These are phyloP conservation scores for Drosophila limbata DNA, from an alignment of 2,888 invertebrate genomes.

Conservation along the genomic window DNA sequence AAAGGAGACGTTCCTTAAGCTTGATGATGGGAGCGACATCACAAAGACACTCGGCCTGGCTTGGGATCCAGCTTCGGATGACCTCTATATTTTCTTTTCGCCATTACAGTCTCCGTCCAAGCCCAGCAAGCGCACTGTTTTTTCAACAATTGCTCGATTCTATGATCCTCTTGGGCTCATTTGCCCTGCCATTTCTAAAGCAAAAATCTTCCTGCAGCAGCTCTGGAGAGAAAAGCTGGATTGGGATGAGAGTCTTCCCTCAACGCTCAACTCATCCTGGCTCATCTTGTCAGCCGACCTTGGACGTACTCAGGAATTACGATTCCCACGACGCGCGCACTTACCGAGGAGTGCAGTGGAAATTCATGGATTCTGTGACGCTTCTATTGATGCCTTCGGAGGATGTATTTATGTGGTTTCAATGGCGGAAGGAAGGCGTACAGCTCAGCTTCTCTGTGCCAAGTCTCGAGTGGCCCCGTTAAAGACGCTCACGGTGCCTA, in stretches of 20 bases:
- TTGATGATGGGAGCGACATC: background rate
- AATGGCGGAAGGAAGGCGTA: background rate
- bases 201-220: background rate
- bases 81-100: background rate
- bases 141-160: background rate
- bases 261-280: too few species aligned
- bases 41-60: background rate
- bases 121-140: background rate
- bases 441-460: background rate
- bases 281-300: too few species aligned
- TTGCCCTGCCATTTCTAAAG: background rate
- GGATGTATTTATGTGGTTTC: background rate
- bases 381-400: background rate
- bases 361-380: background rate
- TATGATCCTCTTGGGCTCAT: background rate
- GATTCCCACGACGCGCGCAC: too few species aligned
- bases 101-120: background rate
- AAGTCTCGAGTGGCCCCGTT: background rate
- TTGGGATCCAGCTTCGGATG: background rate
- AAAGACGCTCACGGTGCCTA: background rate
- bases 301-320: too few species aligned
- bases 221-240: too few species aligned
- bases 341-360: too few species aligned
- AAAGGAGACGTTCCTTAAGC: background rate
- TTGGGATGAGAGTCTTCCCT: too few species aligned